Evolutionary conservation across 2,888 invertebrate species (phyloP).

Genomic region (Acholoe squamosa): DNA sequence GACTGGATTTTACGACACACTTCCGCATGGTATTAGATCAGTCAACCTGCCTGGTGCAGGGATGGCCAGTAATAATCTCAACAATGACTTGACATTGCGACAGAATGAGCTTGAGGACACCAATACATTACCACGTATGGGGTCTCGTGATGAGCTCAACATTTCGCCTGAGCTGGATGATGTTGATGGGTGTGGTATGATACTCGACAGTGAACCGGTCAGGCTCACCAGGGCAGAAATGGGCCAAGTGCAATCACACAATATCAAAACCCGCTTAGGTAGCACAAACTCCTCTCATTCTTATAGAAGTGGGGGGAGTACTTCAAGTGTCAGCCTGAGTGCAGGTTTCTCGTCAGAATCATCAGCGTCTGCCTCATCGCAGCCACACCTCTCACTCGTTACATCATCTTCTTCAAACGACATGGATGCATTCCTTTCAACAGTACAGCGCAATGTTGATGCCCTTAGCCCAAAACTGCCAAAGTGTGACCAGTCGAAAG

Average conservation of each 20-base stretch:
- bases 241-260: background rate
- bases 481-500: conserved; percentile 50
- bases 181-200: conserved; percentile 48
- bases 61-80: conserved; percentile 35
- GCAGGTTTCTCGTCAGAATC: background rate
- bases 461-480: conserved; percentile 63
- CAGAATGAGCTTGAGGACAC: conserved; percentile 48
- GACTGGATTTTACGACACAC: background rate
- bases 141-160: conserved; percentile 43
- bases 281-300: conserved; percentile 48
- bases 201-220: conserved; percentile 32
- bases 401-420: conserved; percentile 47
- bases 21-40: background rate
- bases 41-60: background rate
- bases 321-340: background rate
- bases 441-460: conserved; percentile 60
- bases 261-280: background rate
- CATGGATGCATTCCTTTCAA: conserved; percentile 43
- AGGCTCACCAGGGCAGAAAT: background rate
- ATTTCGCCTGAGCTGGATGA: conserved; percentile 57
- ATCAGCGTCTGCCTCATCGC: conserved; percentile 39
- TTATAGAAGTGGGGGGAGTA: conserved; percentile 30
- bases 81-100: conserved; percentile 48
- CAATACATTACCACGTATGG: conserved; percentile 23
- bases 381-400: conserved; percentile 18